Base-by-base conservation (phyloP, 2,113 vertebrate species). In the Pimephales promelas region DNA sequence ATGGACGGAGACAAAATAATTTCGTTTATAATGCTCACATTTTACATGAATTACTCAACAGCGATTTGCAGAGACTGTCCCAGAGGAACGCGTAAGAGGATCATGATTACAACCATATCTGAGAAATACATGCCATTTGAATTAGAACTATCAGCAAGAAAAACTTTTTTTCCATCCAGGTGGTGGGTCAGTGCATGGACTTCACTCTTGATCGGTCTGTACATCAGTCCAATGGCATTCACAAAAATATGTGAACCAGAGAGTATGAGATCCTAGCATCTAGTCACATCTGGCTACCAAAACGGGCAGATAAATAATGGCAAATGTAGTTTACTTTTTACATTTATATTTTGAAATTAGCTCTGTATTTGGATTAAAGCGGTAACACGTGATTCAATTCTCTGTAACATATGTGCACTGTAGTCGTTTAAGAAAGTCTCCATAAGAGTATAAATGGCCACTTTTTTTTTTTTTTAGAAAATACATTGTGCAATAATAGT, bases 151-250 rank as follows among this genome's bases (percentile, higher is more conserved):
- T 79, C 87, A 91, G 87, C 88, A 91, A 91, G 28, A 10, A n/a
- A 73, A 83, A 90, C 89, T 91, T 90, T 36, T 89, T 92, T 92
- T 93, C 90, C 83, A 81, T 72, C 83, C 87, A 54, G 85, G 91
- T 87, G 91, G 92, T 87, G 91, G 92, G 91, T 94, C 92, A 91
- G 88, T 90, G 86, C 61, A 91, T 91, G 93, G 92, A 90, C 90
- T 79, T 89, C 88, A 85, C 84, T 91, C 88, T 87, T 88, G 89
- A 92, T 91, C 90, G 91, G 88, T 92, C 88, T 85, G 86, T 78
- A 24, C 18, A 36, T 24, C 6, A 40, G 31, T 68, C 64, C 31
- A 68, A 36, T 5, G 62, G 34, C 64, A 68, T 68, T 20, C 64
- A n/a, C 64, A 40, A 5, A 70, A 9, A 64, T 54, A 2, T 11